Conservation (phyloP, 2,888 invertebrate species). For the Lepas anatifera region DNA sequence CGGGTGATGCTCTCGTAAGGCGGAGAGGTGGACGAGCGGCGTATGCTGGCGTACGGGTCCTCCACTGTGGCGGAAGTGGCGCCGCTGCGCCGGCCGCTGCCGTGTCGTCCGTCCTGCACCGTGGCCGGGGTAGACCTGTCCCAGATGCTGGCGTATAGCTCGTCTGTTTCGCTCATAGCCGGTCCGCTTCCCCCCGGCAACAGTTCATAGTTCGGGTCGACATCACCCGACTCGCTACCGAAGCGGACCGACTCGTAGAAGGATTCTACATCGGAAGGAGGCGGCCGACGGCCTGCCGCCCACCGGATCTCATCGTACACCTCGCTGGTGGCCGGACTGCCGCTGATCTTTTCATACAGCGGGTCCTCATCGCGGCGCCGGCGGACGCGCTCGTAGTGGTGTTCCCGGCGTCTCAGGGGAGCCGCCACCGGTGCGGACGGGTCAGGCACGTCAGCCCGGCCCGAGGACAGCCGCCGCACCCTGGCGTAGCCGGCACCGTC, state of each 20-base stretch:
- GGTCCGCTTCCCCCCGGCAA: not conserved
- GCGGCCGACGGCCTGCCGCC: not conserved
- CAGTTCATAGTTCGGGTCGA: not conserved
- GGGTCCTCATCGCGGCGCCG: not conserved
- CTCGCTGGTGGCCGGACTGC: conserved; percentile 5
- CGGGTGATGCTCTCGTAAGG: not conserved
- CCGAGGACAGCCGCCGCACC: not conserved
- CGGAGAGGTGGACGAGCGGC: not conserved
- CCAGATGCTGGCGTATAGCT: not conserved
- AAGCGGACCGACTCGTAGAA: conserved; percentile 8
- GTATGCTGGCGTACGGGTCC: conserved; percentile 2
- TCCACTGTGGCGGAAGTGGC: no score
- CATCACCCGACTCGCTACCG: not conserved
- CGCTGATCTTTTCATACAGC: conserved; percentile 7
- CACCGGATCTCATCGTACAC: conserved; percentile 1
- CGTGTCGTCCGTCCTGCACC: no score
- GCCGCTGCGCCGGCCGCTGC: no score
- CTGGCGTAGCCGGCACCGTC: not conserved
- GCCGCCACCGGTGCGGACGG: not conserved
- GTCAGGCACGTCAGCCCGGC: no score
- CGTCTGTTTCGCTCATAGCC: not conserved
- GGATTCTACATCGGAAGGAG: not conserved
- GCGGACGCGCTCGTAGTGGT: conserved; percentile 7
- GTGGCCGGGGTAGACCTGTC: not conserved
- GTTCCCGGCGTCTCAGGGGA: not conserved